Percentiles rank a stretch among this genome's conserved stretches.
These are phyloP conservation scores for Rhyzopertha dominica DNA, from an alignment of 1,140 invertebrate species.

Conservation along the genomic window DNA sequence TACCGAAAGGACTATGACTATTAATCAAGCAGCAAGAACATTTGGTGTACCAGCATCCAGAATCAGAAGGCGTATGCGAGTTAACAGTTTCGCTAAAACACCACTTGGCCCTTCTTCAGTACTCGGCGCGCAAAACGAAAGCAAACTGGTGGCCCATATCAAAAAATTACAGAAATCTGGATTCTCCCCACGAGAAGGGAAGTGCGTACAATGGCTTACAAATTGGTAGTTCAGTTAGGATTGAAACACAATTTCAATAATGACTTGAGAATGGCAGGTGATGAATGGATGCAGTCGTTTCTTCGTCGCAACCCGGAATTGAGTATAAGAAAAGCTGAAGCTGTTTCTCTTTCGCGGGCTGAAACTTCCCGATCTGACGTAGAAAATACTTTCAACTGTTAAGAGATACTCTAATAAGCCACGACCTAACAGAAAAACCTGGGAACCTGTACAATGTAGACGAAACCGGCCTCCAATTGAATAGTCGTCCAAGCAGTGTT, in stretches of 20 bases:
- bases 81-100: conserved; percentile 4
- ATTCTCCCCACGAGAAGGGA: conserved; percentile 28
- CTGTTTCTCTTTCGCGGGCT: conserved; percentile 17
- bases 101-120: conserved; percentile 6
- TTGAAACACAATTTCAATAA: conserved; percentile 25
- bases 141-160: conserved; percentile 9
- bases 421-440: too few species aligned
- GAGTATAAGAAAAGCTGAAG: conserved; percentile 22
- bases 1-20: conserved; percentile 5
- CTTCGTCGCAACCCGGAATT: conserved; percentile 20
- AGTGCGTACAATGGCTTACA: conserved; percentile 21
- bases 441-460: too few species aligned
- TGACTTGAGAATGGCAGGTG: conserved; percentile 22
- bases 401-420: too few species aligned
- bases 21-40: conserved; percentile 12
- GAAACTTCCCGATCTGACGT: too few species aligned
- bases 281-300: conserved; percentile 24
- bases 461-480: too few species aligned
- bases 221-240: conserved; percentile 35
- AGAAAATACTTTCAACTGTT: too few species aligned
- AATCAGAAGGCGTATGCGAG: conserved; percentile 8
- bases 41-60: conserved; percentile 16
- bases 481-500: too few species aligned
- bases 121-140: conserved; percentile 8
- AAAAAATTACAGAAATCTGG: conserved; percentile 18